Evolutionary conservation across 2,797 vertebrate species (phyloP).

Genomic region (Lithobates sylvaticus): DNA sequence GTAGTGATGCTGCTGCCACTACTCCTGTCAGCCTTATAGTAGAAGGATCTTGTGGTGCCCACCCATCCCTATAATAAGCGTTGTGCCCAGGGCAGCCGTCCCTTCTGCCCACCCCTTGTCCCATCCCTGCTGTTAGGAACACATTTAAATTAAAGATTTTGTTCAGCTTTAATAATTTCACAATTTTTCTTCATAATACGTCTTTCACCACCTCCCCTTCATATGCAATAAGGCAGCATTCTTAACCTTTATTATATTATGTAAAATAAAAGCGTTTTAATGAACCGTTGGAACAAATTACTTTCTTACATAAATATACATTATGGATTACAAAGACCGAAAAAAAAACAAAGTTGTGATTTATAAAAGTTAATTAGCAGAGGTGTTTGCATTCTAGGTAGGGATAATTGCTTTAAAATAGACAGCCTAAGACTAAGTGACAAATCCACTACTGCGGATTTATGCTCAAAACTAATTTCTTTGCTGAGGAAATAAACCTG

Average conservation of each 20-base stretch:
- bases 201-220: background rate
- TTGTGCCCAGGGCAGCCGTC: no score
- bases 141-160: no score
- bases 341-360: slow-evolving; percentile 19
- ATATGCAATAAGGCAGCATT: background rate
- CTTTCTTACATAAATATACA: slow-evolving; percentile 8
- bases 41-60: no score
- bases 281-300: slow-evolving; percentile 17
- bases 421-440: slow-evolving; percentile 5
- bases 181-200: no score
- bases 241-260: background rate
- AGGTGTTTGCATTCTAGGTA: background rate
- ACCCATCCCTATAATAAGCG: no score
- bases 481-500: background rate
- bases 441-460: slow-evolving; percentile 30
- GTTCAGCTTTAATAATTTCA: no score
- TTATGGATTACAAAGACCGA: slow-evolving; percentile 26
- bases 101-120: no score
- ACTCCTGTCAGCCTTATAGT: no score
- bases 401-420: slow-evolving; percentile 40
- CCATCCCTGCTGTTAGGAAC: no score
- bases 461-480: slow-evolving; percentile 28
- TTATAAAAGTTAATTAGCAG: slow-evolving; percentile 49
- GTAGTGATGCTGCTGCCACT: no score
- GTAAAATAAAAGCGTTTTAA: slow-evolving; percentile 1